Conservation (phyloP, 2,888 invertebrate species). For the Spodoptera exigua region DNA sequence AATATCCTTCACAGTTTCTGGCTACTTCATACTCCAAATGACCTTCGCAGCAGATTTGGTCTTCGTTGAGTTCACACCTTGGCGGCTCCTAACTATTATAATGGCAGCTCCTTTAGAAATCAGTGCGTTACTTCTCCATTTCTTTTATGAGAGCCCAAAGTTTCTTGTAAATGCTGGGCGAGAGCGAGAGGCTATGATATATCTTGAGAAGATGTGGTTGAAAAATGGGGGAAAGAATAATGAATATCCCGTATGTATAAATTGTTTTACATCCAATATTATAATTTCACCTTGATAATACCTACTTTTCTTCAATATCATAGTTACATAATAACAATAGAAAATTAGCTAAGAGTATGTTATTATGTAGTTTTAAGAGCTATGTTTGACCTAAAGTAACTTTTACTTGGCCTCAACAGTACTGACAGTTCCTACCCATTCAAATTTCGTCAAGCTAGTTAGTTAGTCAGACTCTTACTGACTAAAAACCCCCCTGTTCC, state of each 20-base stretch:
- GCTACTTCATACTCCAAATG: constrained; percentile 61
- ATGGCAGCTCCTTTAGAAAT: constrained; percentile 88
- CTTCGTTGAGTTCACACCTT: constrained; percentile 65
- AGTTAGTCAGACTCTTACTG: no score
- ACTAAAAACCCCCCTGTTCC: no score
- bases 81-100: constrained; percentile 69
- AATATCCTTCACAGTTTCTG: constrained; percentile 52
- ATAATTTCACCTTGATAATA: no score
- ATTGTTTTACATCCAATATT: background rate
- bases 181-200: constrained; percentile 87
- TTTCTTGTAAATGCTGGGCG: constrained; percentile 90
- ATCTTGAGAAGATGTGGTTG: constrained; percentile 88
- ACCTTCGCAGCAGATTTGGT: constrained; percentile 57
- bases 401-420: no score
- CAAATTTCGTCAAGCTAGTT: no score
- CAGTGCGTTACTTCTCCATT: constrained; percentile 84
- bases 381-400: no score
- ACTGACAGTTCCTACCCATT: no score
- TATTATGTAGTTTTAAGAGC: no score
- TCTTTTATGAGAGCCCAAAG: constrained; percentile 92
- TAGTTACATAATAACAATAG: no score
- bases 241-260: constrained; percentile 40
- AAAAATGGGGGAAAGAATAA: constrained; percentile 78
- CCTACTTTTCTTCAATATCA: no score
- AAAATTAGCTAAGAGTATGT: no score